Conservation (phyloP, 37 sponge, comb jelly and placozoan species). For the Petrosia ficiformis region DNA sequence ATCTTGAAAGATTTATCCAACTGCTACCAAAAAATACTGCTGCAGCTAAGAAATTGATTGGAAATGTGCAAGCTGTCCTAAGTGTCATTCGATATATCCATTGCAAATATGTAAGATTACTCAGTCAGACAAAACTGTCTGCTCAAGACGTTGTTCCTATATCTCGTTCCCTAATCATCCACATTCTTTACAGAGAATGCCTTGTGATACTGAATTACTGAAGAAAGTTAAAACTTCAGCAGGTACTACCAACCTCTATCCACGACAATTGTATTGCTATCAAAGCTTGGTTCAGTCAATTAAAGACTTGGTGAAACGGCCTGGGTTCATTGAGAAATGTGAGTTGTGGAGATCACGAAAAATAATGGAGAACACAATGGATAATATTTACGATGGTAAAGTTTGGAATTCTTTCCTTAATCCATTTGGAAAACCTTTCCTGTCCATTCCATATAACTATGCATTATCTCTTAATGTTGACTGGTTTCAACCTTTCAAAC, state of each 20-base stretch:
- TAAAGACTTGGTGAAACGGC: constrained; percentile 17
- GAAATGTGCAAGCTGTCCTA: background rate
- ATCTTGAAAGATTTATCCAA: no score
- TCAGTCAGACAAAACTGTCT: no score
- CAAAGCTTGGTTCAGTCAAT: constrained; percentile 4
- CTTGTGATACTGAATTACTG: constrained; percentile 16
- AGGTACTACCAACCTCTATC: constrained; percentile 16
- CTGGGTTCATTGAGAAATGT: constrained; percentile 30
- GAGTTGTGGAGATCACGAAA: constrained; percentile 23
- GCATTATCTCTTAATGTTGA: no score
- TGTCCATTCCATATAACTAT: no score
- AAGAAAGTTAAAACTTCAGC: constrained; percentile 20
- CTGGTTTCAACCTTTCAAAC: no score
- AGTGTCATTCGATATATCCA: background rate
- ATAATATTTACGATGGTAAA: constrained; percentile 25
- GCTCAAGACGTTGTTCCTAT: constrained; percentile 18
- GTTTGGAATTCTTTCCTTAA: no score
- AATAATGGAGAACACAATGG: background rate
- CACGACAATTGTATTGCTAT: constrained; percentile 41
- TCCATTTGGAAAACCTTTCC: no score
- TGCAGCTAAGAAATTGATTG: no score
- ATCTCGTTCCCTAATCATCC: constrained; percentile 25
- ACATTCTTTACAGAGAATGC: background rate
- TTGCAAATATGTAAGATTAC: background rate
- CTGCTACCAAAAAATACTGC: no score